Evolutionary conservation across 2,113 vertebrate genomes (phyloP).

Genomic region (Psittacara wagleri): DNA sequence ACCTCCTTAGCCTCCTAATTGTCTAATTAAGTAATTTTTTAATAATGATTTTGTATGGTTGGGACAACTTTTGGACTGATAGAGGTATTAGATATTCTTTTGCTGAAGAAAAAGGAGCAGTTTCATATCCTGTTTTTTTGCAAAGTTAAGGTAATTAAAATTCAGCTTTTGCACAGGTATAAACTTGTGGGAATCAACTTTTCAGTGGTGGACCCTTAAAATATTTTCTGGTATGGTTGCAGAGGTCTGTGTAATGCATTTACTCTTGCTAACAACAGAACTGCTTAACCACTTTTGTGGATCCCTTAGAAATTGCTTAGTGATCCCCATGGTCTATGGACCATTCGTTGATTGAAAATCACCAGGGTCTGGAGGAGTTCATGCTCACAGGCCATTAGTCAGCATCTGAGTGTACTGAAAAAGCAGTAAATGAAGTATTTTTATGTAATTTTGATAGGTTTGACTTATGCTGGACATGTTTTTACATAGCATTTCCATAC

Average conservation of each 20-base stretch:
- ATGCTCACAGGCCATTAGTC: background rate
- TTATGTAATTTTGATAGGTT: background rate
- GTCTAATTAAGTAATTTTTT: background rate
- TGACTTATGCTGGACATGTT: background rate
- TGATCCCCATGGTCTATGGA: background rate
- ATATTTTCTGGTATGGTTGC: background rate
- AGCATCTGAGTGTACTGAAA: background rate
- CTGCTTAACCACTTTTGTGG: background rate
- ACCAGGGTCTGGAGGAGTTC: background rate
- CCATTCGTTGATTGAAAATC: background rate
- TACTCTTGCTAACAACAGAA: background rate
- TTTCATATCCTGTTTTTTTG: background rate
- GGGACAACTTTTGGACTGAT: background rate
- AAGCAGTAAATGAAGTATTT: background rate
- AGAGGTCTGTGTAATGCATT: background rate
- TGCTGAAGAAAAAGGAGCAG: background rate
- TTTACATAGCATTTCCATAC: background rate
- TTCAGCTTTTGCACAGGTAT: background rate
- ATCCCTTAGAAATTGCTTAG: background rate
- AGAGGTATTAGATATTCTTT: background rate
- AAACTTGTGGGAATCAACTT: background rate
- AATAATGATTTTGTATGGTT: background rate
- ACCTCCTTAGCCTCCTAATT: background rate
- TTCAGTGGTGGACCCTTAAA: background rate
- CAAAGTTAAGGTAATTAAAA: background rate